phyloP scores from a whole-genome alignment of 2,888 invertebrate genomes.

The Perithous albicinctus region DNA sequence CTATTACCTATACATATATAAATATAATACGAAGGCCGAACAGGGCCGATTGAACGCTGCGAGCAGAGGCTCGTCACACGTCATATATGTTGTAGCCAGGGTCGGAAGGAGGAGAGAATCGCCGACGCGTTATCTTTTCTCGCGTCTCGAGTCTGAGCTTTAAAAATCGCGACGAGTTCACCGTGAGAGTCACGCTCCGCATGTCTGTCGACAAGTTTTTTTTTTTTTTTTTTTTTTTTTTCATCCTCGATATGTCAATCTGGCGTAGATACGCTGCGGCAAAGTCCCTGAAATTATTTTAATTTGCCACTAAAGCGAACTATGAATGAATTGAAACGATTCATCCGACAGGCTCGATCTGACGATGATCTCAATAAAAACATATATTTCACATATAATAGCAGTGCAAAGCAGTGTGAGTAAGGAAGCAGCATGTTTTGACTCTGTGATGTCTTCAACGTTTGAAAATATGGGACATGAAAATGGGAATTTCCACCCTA shows the following conservation, averaged over 20 bases:
- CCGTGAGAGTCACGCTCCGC: constrained; percentile 31
- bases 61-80: constrained; percentile 12
- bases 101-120: constrained; percentile 1
- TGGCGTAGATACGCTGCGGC: background rate
- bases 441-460: background rate
- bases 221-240: no score
- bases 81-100: constrained; percentile 20
- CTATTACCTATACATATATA: background rate
- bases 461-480: background rate
- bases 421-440: background rate
- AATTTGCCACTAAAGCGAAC: background rate
- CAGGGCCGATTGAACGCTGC: constrained; percentile 33
- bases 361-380: constrained; percentile 1
- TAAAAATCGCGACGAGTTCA: constrained; percentile 42
- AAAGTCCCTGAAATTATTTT: constrained; percentile 13
- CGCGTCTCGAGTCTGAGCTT: background rate
- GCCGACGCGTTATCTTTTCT: background rate
- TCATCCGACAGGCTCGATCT: background rate
- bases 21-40: constrained; percentile 4
- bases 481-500: no score
- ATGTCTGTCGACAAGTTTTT: constrained; percentile 38
- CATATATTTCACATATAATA: background rate
- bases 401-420: background rate
- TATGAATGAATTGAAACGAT: constrained; percentile 1
- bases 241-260: constrained; percentile 65